phyloP scores from a whole-genome alignment of 1,140 invertebrate species.

The Acromyrmex charruanus region DNA sequence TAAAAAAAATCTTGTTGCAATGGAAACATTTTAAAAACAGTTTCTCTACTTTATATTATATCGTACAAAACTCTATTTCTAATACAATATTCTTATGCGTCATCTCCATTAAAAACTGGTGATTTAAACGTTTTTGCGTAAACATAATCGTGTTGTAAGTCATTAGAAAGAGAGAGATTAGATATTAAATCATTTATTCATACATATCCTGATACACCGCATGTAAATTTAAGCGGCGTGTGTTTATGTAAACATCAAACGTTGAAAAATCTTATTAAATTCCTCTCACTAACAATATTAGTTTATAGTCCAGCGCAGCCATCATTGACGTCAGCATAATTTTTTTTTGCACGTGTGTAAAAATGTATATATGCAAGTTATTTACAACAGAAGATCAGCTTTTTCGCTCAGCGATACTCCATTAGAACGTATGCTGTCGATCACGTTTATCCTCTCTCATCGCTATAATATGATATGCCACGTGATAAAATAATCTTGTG shows the following conservation, averaged over 20 bases:
- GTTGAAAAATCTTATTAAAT: not conserved
- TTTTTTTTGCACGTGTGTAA: constrained; percentile 9
- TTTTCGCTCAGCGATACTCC: constrained; percentile 12
- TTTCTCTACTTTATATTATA: not conserved
- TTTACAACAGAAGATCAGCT: constrained; percentile 20
- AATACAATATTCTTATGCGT: constrained; percentile 7
- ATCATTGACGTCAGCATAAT: constrained; percentile 39
- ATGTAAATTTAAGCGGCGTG: not conserved
- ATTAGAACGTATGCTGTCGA: not conserved
- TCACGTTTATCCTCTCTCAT: constrained; percentile 26
- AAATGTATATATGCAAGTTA: constrained; percentile 26
- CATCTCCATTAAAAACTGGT: constrained; percentile 9
- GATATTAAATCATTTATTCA: constrained; percentile 8
- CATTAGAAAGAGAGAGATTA: constrained; percentile 1
- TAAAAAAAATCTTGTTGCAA: not conserved
- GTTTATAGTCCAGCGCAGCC: not conserved
- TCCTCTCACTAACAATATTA: constrained; percentile 9
- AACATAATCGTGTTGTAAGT: not conserved
- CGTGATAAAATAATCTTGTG: constrained; percentile 31
- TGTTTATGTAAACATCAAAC: constrained; percentile 14
- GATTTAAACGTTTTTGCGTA: not conserved
- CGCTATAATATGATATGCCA: constrained; percentile 24
- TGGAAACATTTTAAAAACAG: not conserved
- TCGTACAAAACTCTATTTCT: not conserved
- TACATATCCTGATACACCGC: not conserved